Percentiles rank a stretch among this genome's conserved stretches.
Evolutionary conservation across 2,113 vertebrate species (phyloP).

Genomic region (Caranx ignobilis): DNA sequence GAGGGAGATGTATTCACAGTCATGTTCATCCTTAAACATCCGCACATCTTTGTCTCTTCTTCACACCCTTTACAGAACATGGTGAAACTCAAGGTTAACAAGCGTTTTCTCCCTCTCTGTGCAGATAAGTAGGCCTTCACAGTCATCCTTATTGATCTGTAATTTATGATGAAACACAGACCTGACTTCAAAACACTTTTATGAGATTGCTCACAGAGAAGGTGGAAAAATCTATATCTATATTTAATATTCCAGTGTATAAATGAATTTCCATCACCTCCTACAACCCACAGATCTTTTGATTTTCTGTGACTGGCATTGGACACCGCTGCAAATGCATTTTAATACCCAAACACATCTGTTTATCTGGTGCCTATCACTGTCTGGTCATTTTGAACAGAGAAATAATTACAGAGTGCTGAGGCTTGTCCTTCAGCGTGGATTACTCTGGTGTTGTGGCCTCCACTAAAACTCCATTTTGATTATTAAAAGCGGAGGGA

Average conservation of each 20-base stretch:
- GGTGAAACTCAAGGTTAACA: slow-evolving; percentile 2
- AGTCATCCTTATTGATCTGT: not conserved
- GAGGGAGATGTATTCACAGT: no score
- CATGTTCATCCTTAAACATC: not conserved
- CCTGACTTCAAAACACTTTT: not conserved
- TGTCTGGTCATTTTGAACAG: slow-evolving; percentile 37
- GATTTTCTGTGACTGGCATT: not conserved
- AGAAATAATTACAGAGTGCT: slow-evolving; percentile 50
- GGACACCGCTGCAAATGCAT: slow-evolving; percentile 29
- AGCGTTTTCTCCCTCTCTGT: not conserved
- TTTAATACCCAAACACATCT: slow-evolving; percentile 51
- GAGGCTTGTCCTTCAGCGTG: slow-evolving; percentile 61
- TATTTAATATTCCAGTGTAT: not conserved
- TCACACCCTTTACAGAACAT: not conserved
- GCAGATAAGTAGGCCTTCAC: not conserved
- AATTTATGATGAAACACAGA: not conserved
- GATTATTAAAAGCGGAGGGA: slow-evolving; percentile 74
- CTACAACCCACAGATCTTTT: not conserved
- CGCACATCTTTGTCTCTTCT: not conserved
- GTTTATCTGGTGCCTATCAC: slow-evolving; percentile 34
- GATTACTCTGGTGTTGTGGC: slow-evolving; percentile 62
- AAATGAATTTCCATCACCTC: not conserved
- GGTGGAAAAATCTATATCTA: not conserved
- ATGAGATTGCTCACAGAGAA: not conserved
- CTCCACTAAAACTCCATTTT: slow-evolving; percentile 67